Evolutionary conservation across 2,797 vertebrate genomes (phyloP), one percentile per base, ranked within the genome.

Genomic region (Neostethus bicornis): DNA sequence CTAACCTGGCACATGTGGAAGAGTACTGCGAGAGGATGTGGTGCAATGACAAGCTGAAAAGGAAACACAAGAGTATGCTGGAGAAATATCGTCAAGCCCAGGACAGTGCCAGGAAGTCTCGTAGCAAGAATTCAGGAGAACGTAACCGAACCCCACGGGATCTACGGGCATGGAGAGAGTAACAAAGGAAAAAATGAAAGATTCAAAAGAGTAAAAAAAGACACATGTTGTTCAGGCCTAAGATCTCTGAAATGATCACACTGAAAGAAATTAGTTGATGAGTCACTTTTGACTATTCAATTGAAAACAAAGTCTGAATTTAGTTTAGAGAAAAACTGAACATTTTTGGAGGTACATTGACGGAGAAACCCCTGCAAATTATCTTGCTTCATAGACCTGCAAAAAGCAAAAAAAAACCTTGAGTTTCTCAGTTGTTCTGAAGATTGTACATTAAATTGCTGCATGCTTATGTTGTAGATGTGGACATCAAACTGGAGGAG

Each of bases 21-120:
- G 95, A 96, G 81, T 95, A 96, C 88, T 98, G 96, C 0, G 90
- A 96, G 73, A 93, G 92, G 0, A 89, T 96, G 78, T 97, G 96
- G 95, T 96, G 96, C 34, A 84, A 92, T 0, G 93, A 93, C 34
- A 91, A 92, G 50, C 83, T 93, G 29, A 89, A 88, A 51, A 87
- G 89, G 75, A 93, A 93, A 55, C 91, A 93, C 85, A 96, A 95
- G 79, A 76, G 89, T 86, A 91, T 92, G 78, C 84, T 93, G 76
- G 91, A 92, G 85, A 98, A 96, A 81, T 93, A 93, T 9, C 81
- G 86, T 1, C 91, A 96, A 89, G 93, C 91, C 0, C 66, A 92
- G 66, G 95, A 96, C 0, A 51, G 91, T 1, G 90, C 91, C 59
- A 93, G 90, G 78, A 95, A 92, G 72, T 83, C 85, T 46, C 93